phyloP scores from a whole-genome alignment of 30 jellyfish, hydroid and myxozoan genomes.

The Aurelia sp. region DNA sequence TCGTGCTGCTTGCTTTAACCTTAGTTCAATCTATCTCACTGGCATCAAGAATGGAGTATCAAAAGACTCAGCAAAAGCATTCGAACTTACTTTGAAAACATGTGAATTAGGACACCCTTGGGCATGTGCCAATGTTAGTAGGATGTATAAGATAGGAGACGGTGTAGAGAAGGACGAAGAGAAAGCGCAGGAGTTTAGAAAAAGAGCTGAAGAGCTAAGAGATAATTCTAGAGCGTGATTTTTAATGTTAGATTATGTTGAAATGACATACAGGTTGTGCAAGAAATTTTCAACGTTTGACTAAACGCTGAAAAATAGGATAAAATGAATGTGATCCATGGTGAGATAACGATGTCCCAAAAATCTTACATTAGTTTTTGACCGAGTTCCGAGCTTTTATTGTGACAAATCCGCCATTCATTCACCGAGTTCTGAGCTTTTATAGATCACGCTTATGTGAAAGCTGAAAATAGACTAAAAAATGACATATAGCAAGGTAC shows the following conservation, averaged over 20 bases:
- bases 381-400: no score
- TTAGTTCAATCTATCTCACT: conserved; percentile 67
- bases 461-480: no score
- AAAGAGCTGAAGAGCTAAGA: conserved; percentile 56
- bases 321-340: no score
- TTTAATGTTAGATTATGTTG: not conserved
- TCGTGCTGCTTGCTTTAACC: conserved; percentile 57
- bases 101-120: conserved; percentile 80
- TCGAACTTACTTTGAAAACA: conserved; percentile 34
- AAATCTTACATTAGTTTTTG: no score
- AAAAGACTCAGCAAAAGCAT: conserved; percentile 68
- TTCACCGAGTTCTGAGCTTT: no score
- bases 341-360: no score
- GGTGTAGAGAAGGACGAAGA: conserved; percentile 71
- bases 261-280: no score
- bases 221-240: conserved; percentile 6
- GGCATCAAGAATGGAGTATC: conserved; percentile 69
- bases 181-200: conserved; percentile 52
- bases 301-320: no score
- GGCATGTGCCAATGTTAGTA: conserved; percentile 83
- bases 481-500: no score
- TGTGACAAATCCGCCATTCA: no score
- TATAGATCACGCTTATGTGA: no score
- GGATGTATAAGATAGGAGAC: conserved; percentile 78
- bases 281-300: no score